Base-by-base conservation (phyloP, 2,888 invertebrate species). In the Spodoptera exigua region DNA sequence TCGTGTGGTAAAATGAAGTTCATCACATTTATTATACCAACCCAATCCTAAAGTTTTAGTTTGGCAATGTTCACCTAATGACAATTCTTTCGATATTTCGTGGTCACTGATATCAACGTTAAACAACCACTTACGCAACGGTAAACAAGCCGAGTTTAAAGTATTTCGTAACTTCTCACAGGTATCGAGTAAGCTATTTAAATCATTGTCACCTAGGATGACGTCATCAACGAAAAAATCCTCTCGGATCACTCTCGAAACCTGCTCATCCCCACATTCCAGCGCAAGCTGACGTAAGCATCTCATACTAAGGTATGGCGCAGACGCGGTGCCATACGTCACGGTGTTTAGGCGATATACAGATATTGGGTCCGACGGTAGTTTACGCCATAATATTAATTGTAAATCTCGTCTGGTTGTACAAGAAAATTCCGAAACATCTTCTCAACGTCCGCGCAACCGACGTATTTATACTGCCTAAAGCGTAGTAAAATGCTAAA, bases 401-500 rank as follows among this genome's bases (percentile, higher is more conserved):
- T 52, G 61, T 13, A 61, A 32, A 5, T 51, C 13, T 16, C 32
- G 43, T 57, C 51, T 0, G n/a, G 2, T 14, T 36, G 12, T 18
- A 61, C 37, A 13, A 56, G 13, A 16, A 61, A 27, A 11, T 55
- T 37, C 10, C 61, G 21, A 14, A 34, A 61, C 44, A 61, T 48
- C 45, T 55, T 51, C 17, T 61, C 1, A 13, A 61, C 16, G 36
- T 60, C 48, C 0, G 49, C 45, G 17, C 54, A 48, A 2, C 18
- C 54, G 9, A 48, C 46, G 12, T 54, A 54, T 47, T 47, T 41
- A 32, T 54, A 44, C 12, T 60, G 59, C 7, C 47, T 14, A 10
- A 47, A 53, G 12, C 43, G 16, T 0, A 59, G 10, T 36, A 59
- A 27, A 14, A 53, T 59, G 0, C 43, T 47, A 47, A 60, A 54